phyloP scores from a whole-genome alignment of 2,113 vertebrate genomes.

The Vidua macroura region DNA sequence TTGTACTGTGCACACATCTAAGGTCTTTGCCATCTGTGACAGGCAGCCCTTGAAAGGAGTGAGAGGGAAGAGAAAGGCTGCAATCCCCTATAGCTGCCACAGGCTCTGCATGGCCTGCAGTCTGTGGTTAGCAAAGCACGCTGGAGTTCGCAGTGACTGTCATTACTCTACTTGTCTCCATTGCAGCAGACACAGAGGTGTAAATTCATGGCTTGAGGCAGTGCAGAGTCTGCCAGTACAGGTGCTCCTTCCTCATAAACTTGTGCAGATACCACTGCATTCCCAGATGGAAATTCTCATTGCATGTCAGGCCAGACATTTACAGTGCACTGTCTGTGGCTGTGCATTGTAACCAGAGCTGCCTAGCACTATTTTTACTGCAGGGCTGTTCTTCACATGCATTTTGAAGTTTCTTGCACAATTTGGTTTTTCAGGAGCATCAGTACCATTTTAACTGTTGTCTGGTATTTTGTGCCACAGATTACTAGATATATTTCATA shows the following conservation, averaged over 20 bases:
- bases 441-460: neutral
- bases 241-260: constrained; percentile 12
- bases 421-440: neutral
- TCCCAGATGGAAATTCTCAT: constrained; percentile 12
- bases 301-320: neutral
- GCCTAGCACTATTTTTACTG: neutral
- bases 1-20: accelerated
- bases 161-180: neutral
- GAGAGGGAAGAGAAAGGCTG: neutral
- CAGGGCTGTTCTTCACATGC: neutral
- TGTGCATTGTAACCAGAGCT: neutral
- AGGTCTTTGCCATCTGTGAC: neutral
- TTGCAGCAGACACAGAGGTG: neutral
- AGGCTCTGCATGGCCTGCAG: accelerated
- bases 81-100: accelerated
- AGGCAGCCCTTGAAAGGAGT: neutral
- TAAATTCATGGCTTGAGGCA: neutral
- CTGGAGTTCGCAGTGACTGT: neutral
- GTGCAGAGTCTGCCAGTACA: neutral
- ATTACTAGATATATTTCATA: neutral
- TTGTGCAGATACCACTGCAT: neutral
- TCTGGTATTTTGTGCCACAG: neutral
- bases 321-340: neutral
- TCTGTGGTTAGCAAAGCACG: no score
- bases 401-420: neutral